phyloP scores from a whole-genome alignment of 2,888 invertebrate species.

The Trichopoda pennipes region DNA sequence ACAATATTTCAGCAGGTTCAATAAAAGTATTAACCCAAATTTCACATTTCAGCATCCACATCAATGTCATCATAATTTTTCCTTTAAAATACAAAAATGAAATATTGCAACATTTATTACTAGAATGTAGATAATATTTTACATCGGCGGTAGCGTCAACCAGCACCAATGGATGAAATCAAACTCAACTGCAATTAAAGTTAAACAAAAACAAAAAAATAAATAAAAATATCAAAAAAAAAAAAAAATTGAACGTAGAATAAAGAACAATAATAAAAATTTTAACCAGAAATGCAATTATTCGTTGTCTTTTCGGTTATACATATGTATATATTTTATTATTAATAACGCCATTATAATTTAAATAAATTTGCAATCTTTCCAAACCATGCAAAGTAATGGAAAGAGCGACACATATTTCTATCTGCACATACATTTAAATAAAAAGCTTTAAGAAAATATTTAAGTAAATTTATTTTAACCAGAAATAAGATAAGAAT shows the following conservation, averaged over 20 bases:
- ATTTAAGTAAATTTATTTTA: conserved; percentile 53
- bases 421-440: conserved; percentile 32
- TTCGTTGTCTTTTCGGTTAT: conserved; percentile 27
- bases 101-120: conserved; percentile 50
- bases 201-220: background rate
- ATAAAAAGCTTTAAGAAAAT: conserved; percentile 40
- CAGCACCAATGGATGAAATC: background rate
- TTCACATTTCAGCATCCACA: conserved; percentile 32
- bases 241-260: conserved; percentile 1
- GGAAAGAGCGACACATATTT: background rate
- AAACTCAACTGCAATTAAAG: conserved; percentile 28
- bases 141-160: conserved; percentile 10
- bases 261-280: conserved; percentile 21
- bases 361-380: conserved; percentile 48
- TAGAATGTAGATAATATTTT: conserved; percentile 28
- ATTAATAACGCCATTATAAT: conserved; percentile 40
- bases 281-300: conserved; percentile 41
- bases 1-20: conserved; percentile 51
- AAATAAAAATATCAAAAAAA: conserved; percentile 12
- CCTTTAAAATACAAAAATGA: conserved; percentile 3
- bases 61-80: conserved; percentile 31
- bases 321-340: conserved; percentile 29
- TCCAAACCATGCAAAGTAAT: background rate
- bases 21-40: conserved; percentile 64
- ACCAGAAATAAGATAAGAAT: conserved; percentile 53